These are phyloP conservation scores for Noctua comes DNA, from an alignment of 2,888 invertebrate genomes.

Conservation along the genomic window DNA sequence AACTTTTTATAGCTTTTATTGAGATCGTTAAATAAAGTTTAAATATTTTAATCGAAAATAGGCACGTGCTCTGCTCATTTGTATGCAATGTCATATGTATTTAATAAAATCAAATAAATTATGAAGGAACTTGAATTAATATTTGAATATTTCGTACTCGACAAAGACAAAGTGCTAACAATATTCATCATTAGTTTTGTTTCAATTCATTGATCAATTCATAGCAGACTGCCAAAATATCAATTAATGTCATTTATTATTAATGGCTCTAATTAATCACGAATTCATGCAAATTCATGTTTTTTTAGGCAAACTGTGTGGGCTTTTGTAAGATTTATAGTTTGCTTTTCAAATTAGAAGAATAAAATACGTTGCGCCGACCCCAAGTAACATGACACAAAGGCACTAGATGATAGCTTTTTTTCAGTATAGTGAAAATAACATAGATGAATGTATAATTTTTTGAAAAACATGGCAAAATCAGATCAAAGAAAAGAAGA, in stretches of 20 bases:
- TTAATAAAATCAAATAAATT: slow-evolving; percentile 16
- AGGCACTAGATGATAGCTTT: not conserved
- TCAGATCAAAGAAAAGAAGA: too few species aligned
- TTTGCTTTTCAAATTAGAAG: not conserved
- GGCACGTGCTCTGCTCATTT: slow-evolving; percentile 12
- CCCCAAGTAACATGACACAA: not conserved
- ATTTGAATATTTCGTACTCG: slow-evolving; percentile 1
- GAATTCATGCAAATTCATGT: not conserved
- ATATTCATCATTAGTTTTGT: not conserved
- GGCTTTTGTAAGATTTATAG: not conserved
- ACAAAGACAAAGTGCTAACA: not conserved
- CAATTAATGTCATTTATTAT: slow-evolving; percentile 17
- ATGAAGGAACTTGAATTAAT: not conserved
- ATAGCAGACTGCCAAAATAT: slow-evolving; percentile 11
- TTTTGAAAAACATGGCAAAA: too few species aligned
- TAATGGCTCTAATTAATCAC: slow-evolving; percentile 17
- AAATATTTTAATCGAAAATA: not conserved
- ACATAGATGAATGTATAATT: not conserved
- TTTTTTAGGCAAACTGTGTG: not conserved
- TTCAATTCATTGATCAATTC: not conserved
- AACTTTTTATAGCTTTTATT: slow-evolving; percentile 14
- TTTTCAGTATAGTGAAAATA: not conserved
- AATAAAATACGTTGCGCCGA: not conserved
- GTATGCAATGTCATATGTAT: not conserved
- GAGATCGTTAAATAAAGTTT: slow-evolving; percentile 30